A percentile compares a stretch with the other conserved stretches of the same genome.
Evolutionary conservation across 2,888 invertebrate genomes (phyloP).

Genomic region (Pseudococcus viburni): DNA sequence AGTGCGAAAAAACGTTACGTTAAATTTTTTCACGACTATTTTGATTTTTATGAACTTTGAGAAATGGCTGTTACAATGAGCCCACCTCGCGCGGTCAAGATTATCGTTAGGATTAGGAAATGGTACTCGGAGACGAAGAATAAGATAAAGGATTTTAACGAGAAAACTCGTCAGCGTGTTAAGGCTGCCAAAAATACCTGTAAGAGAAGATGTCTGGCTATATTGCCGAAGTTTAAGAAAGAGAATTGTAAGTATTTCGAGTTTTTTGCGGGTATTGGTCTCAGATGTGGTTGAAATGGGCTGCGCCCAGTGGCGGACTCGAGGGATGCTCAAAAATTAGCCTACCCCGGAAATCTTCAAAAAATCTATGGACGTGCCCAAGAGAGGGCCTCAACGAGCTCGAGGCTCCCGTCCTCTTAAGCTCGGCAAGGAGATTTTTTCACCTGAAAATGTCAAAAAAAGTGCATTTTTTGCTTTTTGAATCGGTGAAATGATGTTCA

Average conservation of each 20-base stretch:
- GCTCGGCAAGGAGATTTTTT: no score
- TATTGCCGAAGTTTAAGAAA: neutral
- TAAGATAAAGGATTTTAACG: slow-evolving; percentile 24
- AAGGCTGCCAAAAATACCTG: neutral
- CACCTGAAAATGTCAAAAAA: no score
- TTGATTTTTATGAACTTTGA: neutral
- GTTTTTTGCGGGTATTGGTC: neutral
- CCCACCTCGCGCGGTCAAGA: neutral
- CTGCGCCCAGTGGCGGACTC: no score
- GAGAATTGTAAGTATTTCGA: neutral
- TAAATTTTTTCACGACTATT: neutral
- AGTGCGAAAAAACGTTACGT: no score
- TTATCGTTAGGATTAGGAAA: neutral
- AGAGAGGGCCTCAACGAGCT: no score
- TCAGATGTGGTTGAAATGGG: neutral
- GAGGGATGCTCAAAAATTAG: no score
- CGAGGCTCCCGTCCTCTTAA: no score
- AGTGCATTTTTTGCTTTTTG: no score
- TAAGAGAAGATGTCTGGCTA: neutral
- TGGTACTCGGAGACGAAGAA: slow-evolving; percentile 31
- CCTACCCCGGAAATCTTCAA: no score
- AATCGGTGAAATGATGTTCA: no score
- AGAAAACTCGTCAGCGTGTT: slow-evolving; percentile 6
- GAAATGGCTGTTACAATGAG: neutral
- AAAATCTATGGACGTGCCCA: no score